Evolutionary conservation across 2,113 vertebrate genomes (phyloP).

Genomic region (Xenopus laevis): DNA sequence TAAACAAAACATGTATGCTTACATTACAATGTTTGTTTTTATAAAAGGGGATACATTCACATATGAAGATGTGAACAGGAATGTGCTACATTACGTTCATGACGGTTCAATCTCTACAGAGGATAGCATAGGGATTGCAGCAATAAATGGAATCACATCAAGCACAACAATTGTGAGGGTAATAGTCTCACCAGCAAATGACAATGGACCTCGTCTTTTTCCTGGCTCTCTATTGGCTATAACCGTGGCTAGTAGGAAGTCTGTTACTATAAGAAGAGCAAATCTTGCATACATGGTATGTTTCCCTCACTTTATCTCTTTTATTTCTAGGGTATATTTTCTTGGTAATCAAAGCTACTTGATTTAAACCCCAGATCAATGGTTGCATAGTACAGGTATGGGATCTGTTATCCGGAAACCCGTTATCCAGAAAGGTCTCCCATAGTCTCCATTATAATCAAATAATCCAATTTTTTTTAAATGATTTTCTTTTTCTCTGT

Average conservation of each 20-base stretch:
- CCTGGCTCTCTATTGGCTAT: constrained; percentile 67
- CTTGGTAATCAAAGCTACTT: too few species aligned
- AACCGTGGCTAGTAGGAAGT: constrained; percentile 77
- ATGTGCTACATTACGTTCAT: constrained; percentile 77
- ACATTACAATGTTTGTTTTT: constrained; percentile 3
- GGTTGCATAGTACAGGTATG: too few species aligned
- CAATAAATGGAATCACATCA: constrained; percentile 78
- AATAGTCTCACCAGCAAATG: constrained; percentile 61
- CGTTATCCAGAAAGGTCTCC: too few species aligned
- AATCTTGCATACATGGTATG: constrained; percentile 81
- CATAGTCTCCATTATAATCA: too few species aligned
- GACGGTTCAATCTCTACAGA: constrained; percentile 67
- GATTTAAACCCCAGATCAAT: too few species aligned
- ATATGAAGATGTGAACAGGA: constrained; percentile 79
- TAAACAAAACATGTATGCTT: background rate
- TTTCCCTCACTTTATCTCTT: too few species aligned
- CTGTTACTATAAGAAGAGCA: constrained; percentile 68
- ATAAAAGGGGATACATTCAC: constrained; percentile 83
- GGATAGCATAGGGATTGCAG: constrained; percentile 82
- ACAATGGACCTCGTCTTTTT: constrained; percentile 65
- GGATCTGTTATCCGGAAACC: too few species aligned
- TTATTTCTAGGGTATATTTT: too few species aligned
- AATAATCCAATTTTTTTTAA: too few species aligned
- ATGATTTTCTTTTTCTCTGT: too few species aligned
- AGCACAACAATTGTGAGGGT: constrained; percentile 73